Conservation (phyloP, 2,797 vertebrate species). For the Odontamblyopus rebecca region DNA sequence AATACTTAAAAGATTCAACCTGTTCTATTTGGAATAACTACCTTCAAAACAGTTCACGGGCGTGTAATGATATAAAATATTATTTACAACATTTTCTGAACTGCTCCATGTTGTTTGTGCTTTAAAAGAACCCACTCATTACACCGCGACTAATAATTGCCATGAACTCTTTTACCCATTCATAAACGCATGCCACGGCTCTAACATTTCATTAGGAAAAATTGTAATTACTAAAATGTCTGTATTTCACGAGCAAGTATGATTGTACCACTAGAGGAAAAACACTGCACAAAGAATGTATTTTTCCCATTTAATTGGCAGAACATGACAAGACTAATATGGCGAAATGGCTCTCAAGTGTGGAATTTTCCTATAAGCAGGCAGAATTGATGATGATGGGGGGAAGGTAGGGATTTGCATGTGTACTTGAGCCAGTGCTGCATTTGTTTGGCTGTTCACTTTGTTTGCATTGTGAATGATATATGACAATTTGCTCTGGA, state of each 20-base stretch:
- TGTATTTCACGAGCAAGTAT: not conserved
- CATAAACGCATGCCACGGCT: not conserved
- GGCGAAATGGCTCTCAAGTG: constrained; percentile 38
- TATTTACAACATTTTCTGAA: not conserved
- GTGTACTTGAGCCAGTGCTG: constrained; percentile 11
- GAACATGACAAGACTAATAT: constrained; percentile 21
- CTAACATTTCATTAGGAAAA: not conserved
- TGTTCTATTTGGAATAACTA: too few relatives aligned
- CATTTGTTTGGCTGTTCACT: constrained; percentile 36
- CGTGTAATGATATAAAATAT: too few relatives aligned
- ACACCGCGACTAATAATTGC: constrained; percentile 7
- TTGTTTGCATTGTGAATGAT: constrained; percentile 19
- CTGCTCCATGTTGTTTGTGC: constrained; percentile 1
- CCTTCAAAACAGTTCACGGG: too few relatives aligned
- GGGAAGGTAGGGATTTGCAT: constrained; percentile 21
- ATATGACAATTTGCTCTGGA: constrained; percentile 15
- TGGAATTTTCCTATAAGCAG: constrained; percentile 46
- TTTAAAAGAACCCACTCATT: constrained; percentile 3
- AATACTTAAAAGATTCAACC: too few relatives aligned
- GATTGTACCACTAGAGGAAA: constrained; percentile 1
- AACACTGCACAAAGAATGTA: constrained; percentile 3
- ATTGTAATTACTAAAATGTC: not conserved
- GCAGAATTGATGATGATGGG: constrained; percentile 29
- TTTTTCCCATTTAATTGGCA: constrained; percentile 16
- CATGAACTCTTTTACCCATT: not conserved